Evolutionary conservation across 2,888 invertebrate genomes (phyloP).

Genomic region (Pristionchus maxplancki): DNA sequence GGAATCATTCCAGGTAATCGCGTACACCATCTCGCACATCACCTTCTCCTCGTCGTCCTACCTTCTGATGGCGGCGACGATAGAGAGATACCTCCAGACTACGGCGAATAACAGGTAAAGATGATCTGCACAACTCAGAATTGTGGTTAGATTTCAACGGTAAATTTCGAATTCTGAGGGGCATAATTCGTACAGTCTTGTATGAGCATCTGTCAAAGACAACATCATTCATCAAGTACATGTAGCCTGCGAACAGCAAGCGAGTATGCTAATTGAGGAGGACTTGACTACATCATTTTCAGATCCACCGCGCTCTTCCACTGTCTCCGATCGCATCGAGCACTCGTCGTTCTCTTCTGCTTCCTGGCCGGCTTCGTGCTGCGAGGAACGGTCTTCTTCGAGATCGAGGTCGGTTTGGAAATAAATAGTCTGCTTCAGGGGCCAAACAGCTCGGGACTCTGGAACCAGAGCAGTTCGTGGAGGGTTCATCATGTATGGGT

Average conservation of each 20-base stretch:
- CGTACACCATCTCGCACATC: slow-evolving; percentile 74
- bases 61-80: slow-evolving; percentile 73
- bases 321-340: slow-evolving; percentile 65
- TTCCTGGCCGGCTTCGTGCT: slow-evolving; percentile 66
- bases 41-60: slow-evolving; percentile 71
- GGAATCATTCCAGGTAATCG: slow-evolving; percentile 54
- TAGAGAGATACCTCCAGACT: slow-evolving; percentile 74
- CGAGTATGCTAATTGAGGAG: too few relatives aligned
- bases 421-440: too few relatives aligned
- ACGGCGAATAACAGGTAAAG: slow-evolving; percentile 55
- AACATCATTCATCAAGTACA: too few relatives aligned
- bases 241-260: too few relatives aligned
- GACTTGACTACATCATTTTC: too few relatives aligned
- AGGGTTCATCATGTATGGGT: too few relatives aligned
- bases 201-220: too few relatives aligned
- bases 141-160: neutral
- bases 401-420: slow-evolving; percentile 63
- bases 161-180: neutral
- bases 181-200: too few relatives aligned
- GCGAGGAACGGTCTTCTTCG: slow-evolving; percentile 72
- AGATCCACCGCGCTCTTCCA: slow-evolving; percentile 63
- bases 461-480: too few relatives aligned
- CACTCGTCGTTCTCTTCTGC: slow-evolving; percentile 65
- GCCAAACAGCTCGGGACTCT: too few relatives aligned
- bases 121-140: neutral